Evolutionary conservation across 92 coral and sea anemone genomes (phyloP).

Genomic region (Epizoanthus stellaris): DNA sequence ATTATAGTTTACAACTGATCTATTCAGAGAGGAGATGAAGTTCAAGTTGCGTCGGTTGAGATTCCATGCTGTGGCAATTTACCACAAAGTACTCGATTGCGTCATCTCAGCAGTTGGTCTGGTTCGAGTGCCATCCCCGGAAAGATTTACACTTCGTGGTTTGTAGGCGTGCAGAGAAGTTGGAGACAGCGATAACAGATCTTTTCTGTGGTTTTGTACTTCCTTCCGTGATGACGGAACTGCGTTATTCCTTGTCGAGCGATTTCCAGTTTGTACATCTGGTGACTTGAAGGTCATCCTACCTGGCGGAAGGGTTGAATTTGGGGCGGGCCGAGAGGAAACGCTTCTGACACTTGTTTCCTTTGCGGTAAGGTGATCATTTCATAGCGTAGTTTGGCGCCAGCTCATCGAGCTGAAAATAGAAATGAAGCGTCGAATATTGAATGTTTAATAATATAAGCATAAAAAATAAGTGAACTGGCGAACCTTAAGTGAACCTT

Average conservation of each 20-base stretch:
- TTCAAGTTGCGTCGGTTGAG: background rate
- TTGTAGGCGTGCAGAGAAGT: constrained; percentile 1
- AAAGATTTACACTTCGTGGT: constrained; percentile 10
- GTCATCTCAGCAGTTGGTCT: constrained; percentile 2
- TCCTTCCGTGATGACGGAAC: constrained; percentile 19
- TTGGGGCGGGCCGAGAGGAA: constrained; percentile 1
- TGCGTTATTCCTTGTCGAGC: constrained; percentile 15
- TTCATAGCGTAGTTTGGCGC: background rate
- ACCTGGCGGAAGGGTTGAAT: background rate
- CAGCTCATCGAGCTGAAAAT: constrained; percentile 1
- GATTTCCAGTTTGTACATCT: background rate
- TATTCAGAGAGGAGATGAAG: background rate
- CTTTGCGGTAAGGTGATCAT: constrained; percentile 10
- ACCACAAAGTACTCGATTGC: constrained; percentile 1
- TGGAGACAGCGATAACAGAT: constrained; percentile 6
- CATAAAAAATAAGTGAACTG: too few relatives aligned
- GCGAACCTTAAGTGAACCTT: too few relatives aligned
- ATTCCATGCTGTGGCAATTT: constrained; percentile 11
- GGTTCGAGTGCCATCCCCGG: constrained; percentile 6
- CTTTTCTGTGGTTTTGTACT: constrained; percentile 1
- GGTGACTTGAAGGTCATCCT: background rate
- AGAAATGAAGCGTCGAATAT: too few relatives aligned
- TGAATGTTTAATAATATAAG: too few relatives aligned
- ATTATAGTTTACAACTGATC: background rate
- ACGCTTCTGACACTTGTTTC: constrained; percentile 7